These are phyloP conservation scores for Brachionus asplanchnoidis DNA, from an alignment of 1,140 invertebrate species.

Conservation along the genomic window DNA sequence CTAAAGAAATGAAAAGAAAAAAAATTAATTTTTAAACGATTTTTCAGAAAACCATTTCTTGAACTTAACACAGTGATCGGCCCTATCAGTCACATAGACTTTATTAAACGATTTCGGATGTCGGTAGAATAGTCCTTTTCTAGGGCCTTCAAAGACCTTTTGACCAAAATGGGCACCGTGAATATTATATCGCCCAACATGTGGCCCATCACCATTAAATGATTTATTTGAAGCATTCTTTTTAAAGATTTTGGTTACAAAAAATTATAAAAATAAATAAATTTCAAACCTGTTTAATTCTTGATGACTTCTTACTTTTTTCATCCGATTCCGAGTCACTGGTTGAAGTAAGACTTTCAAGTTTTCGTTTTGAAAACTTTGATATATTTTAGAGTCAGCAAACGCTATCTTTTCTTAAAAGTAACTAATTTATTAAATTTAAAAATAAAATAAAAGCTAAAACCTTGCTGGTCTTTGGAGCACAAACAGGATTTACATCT, in stretches of 20 bases:
- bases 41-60: neutral
- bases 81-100: neutral
- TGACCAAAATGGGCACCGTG: neutral
- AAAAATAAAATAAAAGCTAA: neutral
- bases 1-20: neutral
- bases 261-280: neutral
- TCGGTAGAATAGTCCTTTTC: neutral
- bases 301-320: neutral
- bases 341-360: neutral
- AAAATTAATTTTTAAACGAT: neutral
- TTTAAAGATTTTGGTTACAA: neutral
- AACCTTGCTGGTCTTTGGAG: neutral
- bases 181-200: neutral
- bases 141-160: neutral
- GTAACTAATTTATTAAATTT: neutral
- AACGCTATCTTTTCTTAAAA: neutral
- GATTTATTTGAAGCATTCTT: neutral
- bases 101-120: neutral
- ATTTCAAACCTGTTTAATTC: neutral
- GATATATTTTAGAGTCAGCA: neutral
- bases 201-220: neutral
- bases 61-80: neutral
- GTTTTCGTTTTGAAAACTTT: neutral
- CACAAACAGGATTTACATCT: neutral
- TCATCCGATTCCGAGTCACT: neutral